Percentiles rank a stretch among this genome's conserved stretches.
These are phyloP conservation scores for Coptodon rendalli DNA, from an alignment of 2,113 vertebrate species.

Conservation along the genomic window DNA sequence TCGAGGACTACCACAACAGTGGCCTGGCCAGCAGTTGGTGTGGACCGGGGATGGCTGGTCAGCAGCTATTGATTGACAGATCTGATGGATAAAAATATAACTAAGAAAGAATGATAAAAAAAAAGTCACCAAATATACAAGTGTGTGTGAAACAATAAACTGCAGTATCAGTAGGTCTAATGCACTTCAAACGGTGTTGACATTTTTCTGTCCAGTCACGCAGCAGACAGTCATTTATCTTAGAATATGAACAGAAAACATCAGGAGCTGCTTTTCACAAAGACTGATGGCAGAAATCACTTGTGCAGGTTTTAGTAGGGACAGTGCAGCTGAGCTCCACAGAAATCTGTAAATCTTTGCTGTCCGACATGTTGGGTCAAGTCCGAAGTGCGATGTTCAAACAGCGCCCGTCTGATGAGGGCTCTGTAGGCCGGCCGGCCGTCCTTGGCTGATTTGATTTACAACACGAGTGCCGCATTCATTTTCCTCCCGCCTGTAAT, in stretches of 20 bases:
- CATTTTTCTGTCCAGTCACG: background rate
- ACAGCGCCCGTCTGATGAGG: constrained; percentile 1
- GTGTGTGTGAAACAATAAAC: background rate
- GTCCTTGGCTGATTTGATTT: constrained; percentile 42
- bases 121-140: background rate
- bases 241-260: background rate
- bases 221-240: background rate
- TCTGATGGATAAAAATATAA: background rate
- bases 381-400: background rate
- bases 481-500: constrained; percentile 32
- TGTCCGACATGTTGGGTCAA: background rate
- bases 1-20: background rate
- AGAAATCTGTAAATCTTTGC: constrained; percentile 15
- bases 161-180: background rate
- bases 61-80: background rate
- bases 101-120: background rate
- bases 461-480: background rate
- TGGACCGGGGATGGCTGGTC: background rate
- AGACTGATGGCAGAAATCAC: background rate
- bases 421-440: background rate
- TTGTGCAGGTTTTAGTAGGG: background rate
- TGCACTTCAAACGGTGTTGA: background rate
- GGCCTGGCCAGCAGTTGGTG: background rate
- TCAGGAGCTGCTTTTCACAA: background rate
- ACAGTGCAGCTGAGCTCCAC: background rate